Conservation (phyloP, 2,113 vertebrate species). For the Ploceus nigricollis region DNA sequence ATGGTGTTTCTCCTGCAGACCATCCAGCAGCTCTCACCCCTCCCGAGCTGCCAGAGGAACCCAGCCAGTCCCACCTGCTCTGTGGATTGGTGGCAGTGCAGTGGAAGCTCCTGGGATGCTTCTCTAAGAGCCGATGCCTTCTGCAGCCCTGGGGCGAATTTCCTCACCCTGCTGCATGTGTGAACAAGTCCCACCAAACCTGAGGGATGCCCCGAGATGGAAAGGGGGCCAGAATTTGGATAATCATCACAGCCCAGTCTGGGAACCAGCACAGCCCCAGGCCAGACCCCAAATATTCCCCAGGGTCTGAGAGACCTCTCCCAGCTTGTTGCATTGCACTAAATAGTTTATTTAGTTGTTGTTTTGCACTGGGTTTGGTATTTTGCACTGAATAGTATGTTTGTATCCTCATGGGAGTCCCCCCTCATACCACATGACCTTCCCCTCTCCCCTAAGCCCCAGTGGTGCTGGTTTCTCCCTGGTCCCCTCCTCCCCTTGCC, state of each 20-base stretch:
- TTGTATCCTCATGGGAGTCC: no score
- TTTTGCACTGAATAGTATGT: no score
- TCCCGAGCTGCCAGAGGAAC: background rate
- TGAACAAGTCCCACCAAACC: background rate
- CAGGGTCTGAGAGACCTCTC: background rate
- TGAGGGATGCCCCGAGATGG: background rate
- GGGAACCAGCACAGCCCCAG: background rate
- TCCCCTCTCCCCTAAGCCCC: no score
- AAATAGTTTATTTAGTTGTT: no score
- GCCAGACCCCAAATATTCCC: background rate
- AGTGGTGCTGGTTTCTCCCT: no score
- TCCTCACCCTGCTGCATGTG: background rate
- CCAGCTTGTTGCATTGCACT: no score
- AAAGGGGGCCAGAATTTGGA: background rate
- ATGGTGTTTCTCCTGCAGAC: background rate
- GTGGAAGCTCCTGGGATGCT: background rate
- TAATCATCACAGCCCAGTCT: background rate
- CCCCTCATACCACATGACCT: no score
- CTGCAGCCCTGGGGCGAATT: background rate
- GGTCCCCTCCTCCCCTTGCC: no score
- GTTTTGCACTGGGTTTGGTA: no score
- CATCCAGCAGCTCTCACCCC: background rate
- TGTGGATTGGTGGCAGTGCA: background rate
- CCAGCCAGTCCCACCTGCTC: background rate
- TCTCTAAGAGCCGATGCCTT: rapidly evolving